phyloP scores from a whole-genome alignment of 2,113 vertebrate genomes.

The Macrotis lagotis region DNA sequence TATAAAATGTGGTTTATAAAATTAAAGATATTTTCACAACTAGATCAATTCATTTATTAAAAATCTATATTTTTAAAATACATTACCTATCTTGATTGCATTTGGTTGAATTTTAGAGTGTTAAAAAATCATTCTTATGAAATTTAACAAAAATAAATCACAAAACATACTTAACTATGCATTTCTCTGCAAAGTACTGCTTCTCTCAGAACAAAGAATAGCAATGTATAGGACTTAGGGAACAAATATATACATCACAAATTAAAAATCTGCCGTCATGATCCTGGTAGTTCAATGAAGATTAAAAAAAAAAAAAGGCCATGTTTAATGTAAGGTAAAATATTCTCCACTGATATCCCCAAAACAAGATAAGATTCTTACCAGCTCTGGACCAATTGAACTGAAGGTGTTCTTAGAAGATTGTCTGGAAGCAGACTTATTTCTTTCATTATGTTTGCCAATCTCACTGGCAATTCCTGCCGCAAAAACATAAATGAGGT shows the following conservation, averaged over 20 bases:
- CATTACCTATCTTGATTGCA: constrained; percentile 21
- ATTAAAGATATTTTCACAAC: constrained; percentile 29
- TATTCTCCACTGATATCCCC: neutral
- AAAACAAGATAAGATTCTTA: constrained; percentile 76
- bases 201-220: constrained; percentile 38
- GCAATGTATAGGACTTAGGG: neutral
- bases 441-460: constrained; percentile 99
- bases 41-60: constrained; percentile 39
- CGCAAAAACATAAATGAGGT: constrained; percentile 96
- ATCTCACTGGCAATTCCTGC: constrained; percentile 93
- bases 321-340: constrained; percentile 35
- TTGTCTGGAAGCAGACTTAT: constrained; percentile 97
- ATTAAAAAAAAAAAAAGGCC: constrained; percentile 28
- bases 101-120: neutral
- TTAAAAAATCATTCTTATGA: constrained; percentile 4
- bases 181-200: constrained; percentile 26
- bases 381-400: constrained; percentile 96
- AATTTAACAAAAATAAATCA: constrained; percentile 23
- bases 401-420: constrained; percentile 93
- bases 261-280: neutral
- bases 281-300: constrained; percentile 9
- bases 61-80: constrained; percentile 5
- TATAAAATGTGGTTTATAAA: constrained; percentile 5
- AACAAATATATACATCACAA: neutral
- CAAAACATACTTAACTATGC: constrained; percentile 5